These are phyloP conservation scores for Triops cancriformis DNA, from an alignment of 1,140 invertebrate species.

Conservation along the genomic window DNA sequence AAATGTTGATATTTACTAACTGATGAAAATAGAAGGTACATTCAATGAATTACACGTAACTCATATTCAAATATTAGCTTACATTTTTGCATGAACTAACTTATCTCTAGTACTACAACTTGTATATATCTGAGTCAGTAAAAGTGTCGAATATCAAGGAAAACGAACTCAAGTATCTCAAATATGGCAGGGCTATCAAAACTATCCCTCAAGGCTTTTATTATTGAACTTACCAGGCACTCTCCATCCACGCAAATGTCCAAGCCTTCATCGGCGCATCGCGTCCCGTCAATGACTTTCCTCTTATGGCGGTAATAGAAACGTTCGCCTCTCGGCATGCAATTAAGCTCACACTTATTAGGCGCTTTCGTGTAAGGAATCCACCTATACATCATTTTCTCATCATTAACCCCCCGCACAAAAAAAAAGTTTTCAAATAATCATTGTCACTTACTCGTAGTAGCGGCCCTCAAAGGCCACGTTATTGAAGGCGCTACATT, in stretches of 20 bases:
- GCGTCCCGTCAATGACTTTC: constrained; percentile 82
- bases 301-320: constrained; percentile 83
- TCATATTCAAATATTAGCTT: no score
- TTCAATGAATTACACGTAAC: no score
- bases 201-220: no score
- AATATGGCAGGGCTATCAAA: no score
- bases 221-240: constrained; percentile 61
- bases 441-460: constrained; percentile 56
- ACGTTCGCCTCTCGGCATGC: constrained; percentile 81
- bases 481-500: constrained; percentile 71
- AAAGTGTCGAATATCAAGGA: no score
- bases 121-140: no score
- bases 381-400: constrained; percentile 52
- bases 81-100: no score
- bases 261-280: constrained; percentile 68
- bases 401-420: not conserved
- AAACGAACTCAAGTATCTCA: no score
- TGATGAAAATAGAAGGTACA: no score
- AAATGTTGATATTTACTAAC: no score
- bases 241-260: constrained; percentile 86
- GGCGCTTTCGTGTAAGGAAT: constrained; percentile 72
- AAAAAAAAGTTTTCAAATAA: not conserved
- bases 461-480: constrained; percentile 62
- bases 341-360: constrained; percentile 90
- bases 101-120: no score